Percentiles rank a stretch among this genome's conserved stretches.
Conservation (phyloP, 1,140 invertebrate genomes). For the Ostrea denselamellosa region DNA sequence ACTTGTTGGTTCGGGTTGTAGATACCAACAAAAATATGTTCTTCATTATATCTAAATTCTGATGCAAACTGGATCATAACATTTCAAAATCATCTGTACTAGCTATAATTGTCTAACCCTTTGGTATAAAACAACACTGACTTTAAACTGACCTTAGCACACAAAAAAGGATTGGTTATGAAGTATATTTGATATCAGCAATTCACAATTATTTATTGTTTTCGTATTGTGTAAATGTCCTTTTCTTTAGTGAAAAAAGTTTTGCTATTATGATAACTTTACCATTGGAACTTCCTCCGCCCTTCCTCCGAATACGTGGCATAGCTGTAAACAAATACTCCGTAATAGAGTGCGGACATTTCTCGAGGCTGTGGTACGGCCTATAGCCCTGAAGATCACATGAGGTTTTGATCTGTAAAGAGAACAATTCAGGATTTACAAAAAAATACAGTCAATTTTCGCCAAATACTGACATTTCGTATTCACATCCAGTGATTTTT, state of each 20-base stretch:
- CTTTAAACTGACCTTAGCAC: not conserved
- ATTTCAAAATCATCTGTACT: too few species aligned
- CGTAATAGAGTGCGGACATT: slow-evolving; percentile 76
- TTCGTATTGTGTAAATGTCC: not conserved
- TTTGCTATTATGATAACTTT: slow-evolving; percentile 37
- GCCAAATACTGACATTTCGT: not conserved
- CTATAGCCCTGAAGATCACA: slow-evolving; percentile 81
- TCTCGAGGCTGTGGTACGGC: slow-evolving; percentile 84
- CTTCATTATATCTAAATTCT: too few species aligned
- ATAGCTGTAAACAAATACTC: slow-evolving; percentile 71
- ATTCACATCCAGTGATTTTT: not conserved
- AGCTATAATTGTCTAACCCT: too few species aligned
- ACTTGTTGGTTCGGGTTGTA: too few species aligned
- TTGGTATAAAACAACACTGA: too few species aligned
- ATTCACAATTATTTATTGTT: too few species aligned
- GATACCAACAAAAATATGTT: too few species aligned
- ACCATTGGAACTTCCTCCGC: slow-evolving; percentile 81
- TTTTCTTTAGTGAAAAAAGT: not conserved
- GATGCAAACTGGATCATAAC: too few species aligned
- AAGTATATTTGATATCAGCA: too few species aligned
- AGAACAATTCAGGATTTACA: not conserved
- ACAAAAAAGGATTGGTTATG: not conserved
- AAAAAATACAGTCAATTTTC: not conserved
- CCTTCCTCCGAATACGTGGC: slow-evolving; percentile 62
- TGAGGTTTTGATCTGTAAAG: slow-evolving; percentile 55